These are phyloP conservation scores for Coregonus ussuriensis DNA, from an alignment of 2,797 vertebrate species.

Conservation along the genomic window DNA sequence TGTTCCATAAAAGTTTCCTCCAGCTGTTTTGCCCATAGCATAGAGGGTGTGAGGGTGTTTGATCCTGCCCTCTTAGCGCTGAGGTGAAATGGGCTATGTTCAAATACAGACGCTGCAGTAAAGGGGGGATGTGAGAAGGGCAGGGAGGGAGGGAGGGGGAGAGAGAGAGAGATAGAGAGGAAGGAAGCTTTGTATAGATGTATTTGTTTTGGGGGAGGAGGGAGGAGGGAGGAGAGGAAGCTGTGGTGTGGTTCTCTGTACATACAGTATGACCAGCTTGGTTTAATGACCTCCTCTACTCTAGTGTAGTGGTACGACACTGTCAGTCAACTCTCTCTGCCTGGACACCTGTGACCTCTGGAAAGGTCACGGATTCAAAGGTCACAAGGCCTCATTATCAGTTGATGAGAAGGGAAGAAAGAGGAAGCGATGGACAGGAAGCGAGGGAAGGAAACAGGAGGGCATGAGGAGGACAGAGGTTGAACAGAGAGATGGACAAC, in stretches of 20 bases:
- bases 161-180: conserved; percentile 8
- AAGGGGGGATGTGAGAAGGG: conserved; percentile 31
- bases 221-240: conserved; percentile 34
- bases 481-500: conserved; percentile 9
- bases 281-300: not conserved
- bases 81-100: conserved; percentile 45
- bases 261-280: conserved; percentile 22
- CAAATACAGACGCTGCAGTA: conserved; percentile 36
- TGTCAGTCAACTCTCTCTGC: conserved; percentile 22
- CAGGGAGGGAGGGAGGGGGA: conserved; percentile 35
- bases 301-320: conserved; percentile 10
- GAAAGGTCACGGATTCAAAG: conserved; percentile 43
- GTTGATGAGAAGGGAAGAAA: conserved; percentile 13
- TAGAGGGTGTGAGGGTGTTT: conserved; percentile 61
- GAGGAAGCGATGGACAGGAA: conserved; percentile 53
- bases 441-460: conserved; percentile 29
- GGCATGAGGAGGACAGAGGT: conserved; percentile 34
- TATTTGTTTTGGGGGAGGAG: conserved; percentile 58
- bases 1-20: conserved; percentile 32
- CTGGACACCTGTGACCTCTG: conserved; percentile 20
- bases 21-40: conserved; percentile 29
- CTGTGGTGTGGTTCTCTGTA: conserved; percentile 38
- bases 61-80: conserved; percentile 54
- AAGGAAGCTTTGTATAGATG: conserved; percentile 24
- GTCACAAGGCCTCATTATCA: conserved; percentile 57